phyloP scores from a whole-genome alignment of 2,888 invertebrate species.

The Pterostichus madidus region DNA sequence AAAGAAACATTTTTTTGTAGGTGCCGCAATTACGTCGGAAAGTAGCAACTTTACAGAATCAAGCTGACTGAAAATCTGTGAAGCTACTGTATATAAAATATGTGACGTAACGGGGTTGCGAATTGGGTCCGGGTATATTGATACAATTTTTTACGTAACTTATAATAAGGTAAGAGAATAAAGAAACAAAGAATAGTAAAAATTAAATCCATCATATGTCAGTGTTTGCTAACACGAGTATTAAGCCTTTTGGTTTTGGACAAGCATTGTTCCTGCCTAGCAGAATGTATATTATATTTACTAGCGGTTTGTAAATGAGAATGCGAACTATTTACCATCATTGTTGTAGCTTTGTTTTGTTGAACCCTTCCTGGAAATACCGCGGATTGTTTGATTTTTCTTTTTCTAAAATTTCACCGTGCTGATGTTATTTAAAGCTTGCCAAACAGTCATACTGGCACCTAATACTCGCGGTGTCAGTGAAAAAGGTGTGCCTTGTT shows the following conservation, averaged over 20 bases:
- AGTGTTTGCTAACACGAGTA: slow-evolving; percentile 16
- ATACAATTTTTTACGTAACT: slow-evolving; percentile 7
- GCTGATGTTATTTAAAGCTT: slow-evolving; percentile 29
- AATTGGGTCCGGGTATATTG: neutral
- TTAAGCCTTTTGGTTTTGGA: slow-evolving; percentile 16
- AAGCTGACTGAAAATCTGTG: no score
- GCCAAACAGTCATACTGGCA: slow-evolving; percentile 10
- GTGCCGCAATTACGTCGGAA: no score
- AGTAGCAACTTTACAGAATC: no score
- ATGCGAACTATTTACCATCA: slow-evolving; percentile 4
- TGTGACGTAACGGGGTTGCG: no score
- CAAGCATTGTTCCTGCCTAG: slow-evolving; percentile 23
- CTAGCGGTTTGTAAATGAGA: neutral
- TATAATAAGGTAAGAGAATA: neutral
- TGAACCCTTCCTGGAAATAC: neutral
- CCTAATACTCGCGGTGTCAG: neutral
- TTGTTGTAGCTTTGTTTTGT: slow-evolving; percentile 22
- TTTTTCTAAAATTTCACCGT: neutral
- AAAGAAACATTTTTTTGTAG: no score
- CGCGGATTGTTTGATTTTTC: slow-evolving; percentile 27
- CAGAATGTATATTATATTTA: slow-evolving; percentile 4
- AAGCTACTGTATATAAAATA: no score
- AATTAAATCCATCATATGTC: slow-evolving; percentile 49
- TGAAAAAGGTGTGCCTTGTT: slow-evolving; percentile 12
- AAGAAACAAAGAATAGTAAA: neutral